Base-by-base conservation (phyloP, 2,888 invertebrate species). In the Coenonympha arcania region DNA sequence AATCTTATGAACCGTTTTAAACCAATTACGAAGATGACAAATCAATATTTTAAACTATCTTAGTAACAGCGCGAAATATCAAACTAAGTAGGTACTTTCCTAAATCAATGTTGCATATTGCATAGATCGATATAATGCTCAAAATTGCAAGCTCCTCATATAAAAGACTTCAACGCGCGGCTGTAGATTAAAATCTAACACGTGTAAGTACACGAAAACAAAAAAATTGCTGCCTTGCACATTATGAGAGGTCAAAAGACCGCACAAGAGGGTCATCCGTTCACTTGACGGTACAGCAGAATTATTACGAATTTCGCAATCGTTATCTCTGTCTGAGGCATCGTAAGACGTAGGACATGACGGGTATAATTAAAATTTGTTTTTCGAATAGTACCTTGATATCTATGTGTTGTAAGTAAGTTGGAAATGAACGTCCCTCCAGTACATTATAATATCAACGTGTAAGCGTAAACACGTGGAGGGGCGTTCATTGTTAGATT, bases 221-320 rank as follows among this genome's bases (percentile, higher is more conserved):
- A 40, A 41, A 42, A 42, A 9, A 18, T 36, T 42, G 18, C 42
- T 45, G 41, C 39, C 43, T 30, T 46, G 52, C 52, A 49, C 52
- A 52, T 54, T 54, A 59, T 13, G 40, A 56, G 62, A 71, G 71
- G 71, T 70, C 66, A 59, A 57, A 62, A 64, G 58, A 61, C 60
- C 61, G 55, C 50, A 58, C 58, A 58, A 62, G 60, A 60, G 65
- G 67, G 68, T 68, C 69, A 69, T 63, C 65, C 71, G 62, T 69
- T 71, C 71, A 65, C 69, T 71, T 60, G 54, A 59, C 57, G 46
- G 63, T 60, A 53, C 52, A 57, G 56, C 47, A 40, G 30, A 57
- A 61, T 62, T 60, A 61, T 62, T 60, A 64, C 52, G 37, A 51
- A 63, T 69, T 67, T 65, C 61, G 63, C 55, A 68, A 69, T 52